These are phyloP conservation scores for Mylabris sibirica DNA, from an alignment of 2,888 invertebrate species.

Conservation along the genomic window DNA sequence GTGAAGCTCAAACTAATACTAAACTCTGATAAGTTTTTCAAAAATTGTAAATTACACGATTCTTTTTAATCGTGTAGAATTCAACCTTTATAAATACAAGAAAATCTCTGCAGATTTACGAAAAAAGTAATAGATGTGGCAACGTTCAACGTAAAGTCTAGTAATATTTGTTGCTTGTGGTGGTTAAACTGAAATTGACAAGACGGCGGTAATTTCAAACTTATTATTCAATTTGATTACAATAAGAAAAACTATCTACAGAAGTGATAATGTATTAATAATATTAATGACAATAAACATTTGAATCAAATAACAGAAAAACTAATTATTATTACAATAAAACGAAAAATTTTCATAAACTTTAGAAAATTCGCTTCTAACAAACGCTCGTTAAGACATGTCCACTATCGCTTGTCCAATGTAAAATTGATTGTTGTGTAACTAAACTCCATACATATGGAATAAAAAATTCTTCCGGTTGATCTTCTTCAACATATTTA, in stretches of 20 bases:
- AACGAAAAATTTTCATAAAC: constrained; percentile 15
- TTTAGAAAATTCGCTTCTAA: no score
- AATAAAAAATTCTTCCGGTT: constrained; percentile 98
- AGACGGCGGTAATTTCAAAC: background rate
- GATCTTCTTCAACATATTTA: constrained; percentile 98
- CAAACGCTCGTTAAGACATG: constrained; percentile 44
- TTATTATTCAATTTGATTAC: background rate
- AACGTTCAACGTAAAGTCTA: background rate
- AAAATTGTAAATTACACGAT: no score
- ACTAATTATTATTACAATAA: constrained; percentile 19
- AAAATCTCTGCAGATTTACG: no score
- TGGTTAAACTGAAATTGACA: background rate
- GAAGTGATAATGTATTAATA: constrained; percentile 4
- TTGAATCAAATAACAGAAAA: constrained; percentile 16
- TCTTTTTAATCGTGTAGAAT: no score
- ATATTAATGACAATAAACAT: constrained; percentile 22
- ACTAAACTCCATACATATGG: constrained; percentile 98
- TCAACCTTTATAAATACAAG: no score
- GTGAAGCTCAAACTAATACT: no score
- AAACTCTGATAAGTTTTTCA: no score
- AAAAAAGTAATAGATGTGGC: no score
- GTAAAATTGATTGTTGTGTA: constrained; percentile 60
- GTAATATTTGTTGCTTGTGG: background rate
- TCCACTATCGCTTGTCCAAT: constrained; percentile 53
- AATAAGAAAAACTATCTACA: constrained; percentile 5